Conservation (phyloP, 1,140 invertebrate species). For the Melipona quadrifasciata region DNA sequence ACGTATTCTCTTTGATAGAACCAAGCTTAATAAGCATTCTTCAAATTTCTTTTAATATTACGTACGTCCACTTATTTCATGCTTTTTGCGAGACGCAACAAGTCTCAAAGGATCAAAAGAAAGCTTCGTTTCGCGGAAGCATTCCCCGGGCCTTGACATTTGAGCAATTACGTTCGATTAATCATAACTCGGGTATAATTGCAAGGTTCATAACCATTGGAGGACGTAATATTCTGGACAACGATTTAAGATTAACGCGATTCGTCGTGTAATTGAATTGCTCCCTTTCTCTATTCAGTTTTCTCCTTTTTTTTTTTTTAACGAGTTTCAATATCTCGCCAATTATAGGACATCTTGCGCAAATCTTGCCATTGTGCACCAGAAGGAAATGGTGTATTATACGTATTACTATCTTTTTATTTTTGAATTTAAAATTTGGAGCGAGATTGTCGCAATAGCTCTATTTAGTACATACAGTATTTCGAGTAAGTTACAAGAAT, state of each 20-base stretch:
- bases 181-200: not conserved
- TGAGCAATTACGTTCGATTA: constrained; percentile 5
- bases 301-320: not conserved
- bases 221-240: not conserved
- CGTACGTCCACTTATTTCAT: not conserved
- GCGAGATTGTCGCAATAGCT: no score
- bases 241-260: not conserved
- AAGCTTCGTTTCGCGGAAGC: not conserved
- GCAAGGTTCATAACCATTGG: not conserved
- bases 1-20: not conserved
- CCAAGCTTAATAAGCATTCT: not conserved
- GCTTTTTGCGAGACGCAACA: not conserved
- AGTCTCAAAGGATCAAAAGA: not conserved
- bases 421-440: not conserved
- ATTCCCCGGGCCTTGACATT: not conserved
- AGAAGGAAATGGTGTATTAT: not conserved
- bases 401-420: not conserved
- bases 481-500: no score
- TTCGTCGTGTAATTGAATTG: not conserved
- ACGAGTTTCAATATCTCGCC: not conserved
- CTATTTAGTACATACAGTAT: no score
- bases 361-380: not conserved
- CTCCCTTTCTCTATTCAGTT: not conserved
- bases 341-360: not conserved
- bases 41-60: constrained; percentile 3